These are phyloP conservation scores for Pandemis corylana DNA, from an alignment of 2,888 invertebrate genomes.

Conservation along the genomic window DNA sequence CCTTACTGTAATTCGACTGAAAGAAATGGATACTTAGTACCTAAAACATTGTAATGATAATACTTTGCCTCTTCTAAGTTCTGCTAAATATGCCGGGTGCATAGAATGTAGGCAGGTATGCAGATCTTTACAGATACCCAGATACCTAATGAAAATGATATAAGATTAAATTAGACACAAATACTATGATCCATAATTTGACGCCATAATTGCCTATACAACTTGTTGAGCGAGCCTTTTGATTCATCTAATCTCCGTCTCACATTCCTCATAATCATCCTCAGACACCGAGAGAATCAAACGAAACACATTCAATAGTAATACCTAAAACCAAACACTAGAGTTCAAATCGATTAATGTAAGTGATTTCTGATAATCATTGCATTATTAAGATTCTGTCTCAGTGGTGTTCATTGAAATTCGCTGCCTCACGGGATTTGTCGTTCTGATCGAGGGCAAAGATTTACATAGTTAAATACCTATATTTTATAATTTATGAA, in stretches of 20 bases:
- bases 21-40: no score
- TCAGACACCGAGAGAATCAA: constrained; percentile 4
- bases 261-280: constrained; percentile 24
- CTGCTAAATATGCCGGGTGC: no score
- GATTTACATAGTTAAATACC: neutral
- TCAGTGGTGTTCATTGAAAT: constrained; percentile 49
- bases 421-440: constrained; percentile 51
- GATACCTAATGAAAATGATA: neutral
- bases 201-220: constrained; percentile 8
- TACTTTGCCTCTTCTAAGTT: no score
- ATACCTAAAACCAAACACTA: neutral
- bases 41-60: no score
- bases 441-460: constrained; percentile 49
- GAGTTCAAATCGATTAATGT: neutral
- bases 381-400: constrained; percentile 45
- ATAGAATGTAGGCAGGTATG: no score
- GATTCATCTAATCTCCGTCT: constrained; percentile 25
- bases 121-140: no score
- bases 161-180: neutral
- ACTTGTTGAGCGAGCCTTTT: neutral
- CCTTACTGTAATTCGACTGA: no score
- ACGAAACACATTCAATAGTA: neutral
- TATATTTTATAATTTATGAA: neutral
- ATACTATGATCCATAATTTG: neutral
- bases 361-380: constrained; percentile 45